A percentile compares a stretch with the other conserved stretches of the same genome.
These are phyloP conservation scores for Hypsibius dujardini DNA, from an alignment of 1,140 invertebrate species.

Conservation along the genomic window DNA sequence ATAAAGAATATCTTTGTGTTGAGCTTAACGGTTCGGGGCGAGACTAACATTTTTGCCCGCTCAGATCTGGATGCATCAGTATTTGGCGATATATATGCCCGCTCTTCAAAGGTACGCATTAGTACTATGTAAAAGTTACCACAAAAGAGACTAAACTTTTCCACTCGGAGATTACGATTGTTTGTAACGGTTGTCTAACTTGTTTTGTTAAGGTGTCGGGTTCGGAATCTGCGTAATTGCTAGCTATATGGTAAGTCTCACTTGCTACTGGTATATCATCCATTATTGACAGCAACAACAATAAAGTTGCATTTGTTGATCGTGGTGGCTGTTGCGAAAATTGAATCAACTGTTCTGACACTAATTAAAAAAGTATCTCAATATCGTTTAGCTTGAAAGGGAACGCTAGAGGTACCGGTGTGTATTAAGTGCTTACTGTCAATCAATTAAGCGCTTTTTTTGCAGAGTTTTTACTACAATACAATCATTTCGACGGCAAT, in stretches of 20 bases:
- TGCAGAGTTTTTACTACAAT: conserved; percentile 37
- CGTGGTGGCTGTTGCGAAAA: too few relatives aligned
- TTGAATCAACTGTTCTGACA: too few relatives aligned
- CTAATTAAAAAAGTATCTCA: too few relatives aligned
- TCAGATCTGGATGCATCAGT: conserved; percentile 9
- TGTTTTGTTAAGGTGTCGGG: background rate
- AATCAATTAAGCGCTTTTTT: background rate
- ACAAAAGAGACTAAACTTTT: background rate
- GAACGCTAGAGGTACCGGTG: too few relatives aligned
- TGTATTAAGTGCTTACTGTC: background rate
- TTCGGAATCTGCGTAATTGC: conserved; percentile 13
- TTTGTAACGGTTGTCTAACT: background rate
- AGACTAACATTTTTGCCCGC: too few relatives aligned
- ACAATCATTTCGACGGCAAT: conserved; percentile 40
- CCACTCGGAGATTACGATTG: background rate
- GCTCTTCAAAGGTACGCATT: conserved; percentile 6
- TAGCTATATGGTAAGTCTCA: background rate
- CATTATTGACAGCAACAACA: background rate
- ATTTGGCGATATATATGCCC: conserved; percentile 15
- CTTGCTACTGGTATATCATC: background rate
- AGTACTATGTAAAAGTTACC: background rate
- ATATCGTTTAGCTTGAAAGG: too few relatives aligned
- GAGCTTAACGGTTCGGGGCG: too few relatives aligned
- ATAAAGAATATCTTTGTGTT: conserved; percentile 26
- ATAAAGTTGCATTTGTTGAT: background rate